Base-by-base conservation (phyloP, 2,797 vertebrate species). In the Glossophaga mutica region DNA sequence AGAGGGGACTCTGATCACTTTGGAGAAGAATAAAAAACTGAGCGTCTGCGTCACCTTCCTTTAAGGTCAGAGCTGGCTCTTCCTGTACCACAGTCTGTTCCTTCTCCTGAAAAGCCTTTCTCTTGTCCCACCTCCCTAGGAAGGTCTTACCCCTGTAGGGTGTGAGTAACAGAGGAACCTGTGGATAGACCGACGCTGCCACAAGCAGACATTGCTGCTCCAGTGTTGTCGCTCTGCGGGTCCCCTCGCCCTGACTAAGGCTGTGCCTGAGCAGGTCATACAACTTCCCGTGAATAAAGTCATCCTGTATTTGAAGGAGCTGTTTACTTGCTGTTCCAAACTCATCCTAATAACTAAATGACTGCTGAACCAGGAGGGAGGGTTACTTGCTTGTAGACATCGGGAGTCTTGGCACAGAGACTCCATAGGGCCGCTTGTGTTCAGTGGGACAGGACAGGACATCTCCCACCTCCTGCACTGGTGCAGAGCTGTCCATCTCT, bases 21-120 rank as follows among this genome's bases (percentile, higher is more conserved):
- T 74, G 70, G 29, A 29, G 82, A n/a, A 87, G 93, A 78, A 37
- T 57, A 42, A 81, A 73, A 88, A 88, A 57, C 77, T 29, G 16
- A 39, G 22, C 9, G 3, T 77, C 48, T 70, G 0, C 21, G 39
- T 71, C 16, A 24, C 55, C 32, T 44, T 79, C 10, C 44, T 9
- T 14, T 10, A 24, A 42, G 65, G 34, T 84, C 21, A 87, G 89
- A 90, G 39, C 34, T 46, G 70, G 44, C 82, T 76, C 0, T 26
- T 70, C 21, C 1, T 15, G 18, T 39, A 18, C 55, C 32, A 19
- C 8, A n/a, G 22, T 26, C 48, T 24, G 0, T 76, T 73, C 37
- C 39, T 65, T 94, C 37, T 83, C 46, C 79, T 52, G 16, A 68
- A 78, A 88, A 85, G n/a, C 48, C 44, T 81, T 95, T 46, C 14